Conservation (phyloP, 2,888 invertebrate species). For the Acanthopleura granulata region DNA sequence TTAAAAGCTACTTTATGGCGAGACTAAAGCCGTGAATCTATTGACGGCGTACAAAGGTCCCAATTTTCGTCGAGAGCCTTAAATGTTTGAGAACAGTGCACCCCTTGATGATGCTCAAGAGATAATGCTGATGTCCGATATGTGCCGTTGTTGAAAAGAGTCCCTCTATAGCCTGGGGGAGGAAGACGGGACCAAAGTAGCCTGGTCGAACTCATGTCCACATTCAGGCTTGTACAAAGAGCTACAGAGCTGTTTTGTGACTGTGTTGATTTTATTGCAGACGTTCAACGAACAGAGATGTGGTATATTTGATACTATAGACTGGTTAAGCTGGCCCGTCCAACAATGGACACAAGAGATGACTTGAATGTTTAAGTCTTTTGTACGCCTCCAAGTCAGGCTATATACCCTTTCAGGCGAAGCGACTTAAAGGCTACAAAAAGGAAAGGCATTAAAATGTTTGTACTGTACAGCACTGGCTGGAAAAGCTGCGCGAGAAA, state of each 20-base stretch:
- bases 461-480: neutral
- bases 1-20: constrained; percentile 4
- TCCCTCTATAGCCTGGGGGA: neutral
- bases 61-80: neutral
- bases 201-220: neutral
- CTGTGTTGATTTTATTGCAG: constrained; percentile 17
- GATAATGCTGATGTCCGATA: neutral
- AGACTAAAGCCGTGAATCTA: neutral
- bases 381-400: neutral
- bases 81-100: neutral
- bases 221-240: neutral
- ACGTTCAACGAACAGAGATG: neutral
- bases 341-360: neutral
- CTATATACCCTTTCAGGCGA: neutral
- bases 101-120: neutral
- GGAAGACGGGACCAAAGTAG: neutral
- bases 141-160: neutral
- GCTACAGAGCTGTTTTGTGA: neutral
- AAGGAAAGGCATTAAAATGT: constrained; percentile 9
- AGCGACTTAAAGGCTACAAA: neutral
- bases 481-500: neutral
- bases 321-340: neutral
- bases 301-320: constrained; percentile 3
- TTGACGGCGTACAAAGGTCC: neutral
- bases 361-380: neutral